Base-by-base conservation (phyloP, 2,113 vertebrate genomes). In the Oophaga pumilio region DNA sequence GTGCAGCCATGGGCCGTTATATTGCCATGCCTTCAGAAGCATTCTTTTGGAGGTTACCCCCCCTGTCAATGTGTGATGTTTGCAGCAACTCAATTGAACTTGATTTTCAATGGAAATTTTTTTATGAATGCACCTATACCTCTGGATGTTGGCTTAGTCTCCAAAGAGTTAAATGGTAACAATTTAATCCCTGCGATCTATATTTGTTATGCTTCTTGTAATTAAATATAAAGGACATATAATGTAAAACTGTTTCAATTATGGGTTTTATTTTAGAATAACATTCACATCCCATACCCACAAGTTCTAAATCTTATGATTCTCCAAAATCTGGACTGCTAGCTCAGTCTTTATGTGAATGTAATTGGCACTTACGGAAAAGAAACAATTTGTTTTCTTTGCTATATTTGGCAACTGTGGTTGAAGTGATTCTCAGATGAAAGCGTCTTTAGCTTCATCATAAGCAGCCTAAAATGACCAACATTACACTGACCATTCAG, bases 251-350 rank as follows among this genome's bases (percentile, higher is more conserved):
- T 64, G 79, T 26, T 49, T 62, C 86, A 87, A 87, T 87, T 64
- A 76, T 49, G 69, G 86, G 86, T 82, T 87, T 83, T 82, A 87
- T 87, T 87, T 87, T 87, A 73, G 86, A 73, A 76, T 26, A 76
- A 76, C 79, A 76, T 87, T 83, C 86, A 76, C 69, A 53, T 82
- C 64, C 86, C 86, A 87, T 57, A 82, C 86, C 86, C 69, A 66
- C 22, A 11, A 50, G n/a, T 6, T 33, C 79, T 82, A 74, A 50
- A 82, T 28, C 15, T 15, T 24, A n/a, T 82, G 69, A 43, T 82
- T 82, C 53, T 60, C 57, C 69, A 28, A 66, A 82, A 74, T 76
- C 69, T 73, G 56, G 53, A 50, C 49, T 77, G 71, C 84, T 33
- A 60, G 57, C 69, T 76, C 50, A 71, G 68, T 13, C 53, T 64